phyloP scores from a whole-genome alignment of 2,888 invertebrate species.

The Podotricha telesiphe region DNA sequence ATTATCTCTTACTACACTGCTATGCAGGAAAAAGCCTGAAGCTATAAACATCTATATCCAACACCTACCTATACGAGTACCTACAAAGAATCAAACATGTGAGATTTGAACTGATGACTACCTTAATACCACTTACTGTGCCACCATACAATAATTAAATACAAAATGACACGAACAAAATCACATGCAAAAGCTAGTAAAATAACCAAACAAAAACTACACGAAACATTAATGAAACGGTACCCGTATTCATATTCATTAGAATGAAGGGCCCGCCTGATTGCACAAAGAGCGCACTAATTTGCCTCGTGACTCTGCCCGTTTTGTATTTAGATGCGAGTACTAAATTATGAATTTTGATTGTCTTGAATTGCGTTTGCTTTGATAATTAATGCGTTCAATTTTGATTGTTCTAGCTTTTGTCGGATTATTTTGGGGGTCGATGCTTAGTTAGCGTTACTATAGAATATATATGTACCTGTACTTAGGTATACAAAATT shows the following conservation, averaged over 20 bases:
- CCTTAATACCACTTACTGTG: neutral
- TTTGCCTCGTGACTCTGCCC: conserved; percentile 72
- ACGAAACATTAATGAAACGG: conserved; percentile 38
- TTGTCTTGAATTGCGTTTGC: conserved; percentile 33
- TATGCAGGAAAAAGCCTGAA: too few relatives aligned
- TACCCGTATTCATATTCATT: conserved; percentile 77
- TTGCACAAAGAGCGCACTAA: conserved; percentile 84
- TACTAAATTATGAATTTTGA: conserved; percentile 50
- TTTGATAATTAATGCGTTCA: conserved; percentile 27
- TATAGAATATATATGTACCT: too few relatives aligned
- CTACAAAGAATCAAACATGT: too few relatives aligned
- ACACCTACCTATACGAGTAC: too few relatives aligned
- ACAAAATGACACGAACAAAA: neutral
- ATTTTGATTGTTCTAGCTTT: neutral
- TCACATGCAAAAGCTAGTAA: neutral
- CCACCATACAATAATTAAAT: neutral
- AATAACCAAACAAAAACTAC: conserved; percentile 19
- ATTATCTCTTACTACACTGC: too few relatives aligned
- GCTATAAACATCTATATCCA: too few relatives aligned
- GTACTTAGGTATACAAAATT: too few relatives aligned
- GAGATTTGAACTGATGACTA: neutral
- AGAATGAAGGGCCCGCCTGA: conserved; percentile 80
- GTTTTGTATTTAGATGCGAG: conserved; percentile 70
- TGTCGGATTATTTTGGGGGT: neutral
- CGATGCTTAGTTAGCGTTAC: neutral